Evolutionary conservation across 2,888 invertebrate genomes (phyloP), one percentile per base, ranked within the genome.

Genomic region (Protonemura montana): DNA sequence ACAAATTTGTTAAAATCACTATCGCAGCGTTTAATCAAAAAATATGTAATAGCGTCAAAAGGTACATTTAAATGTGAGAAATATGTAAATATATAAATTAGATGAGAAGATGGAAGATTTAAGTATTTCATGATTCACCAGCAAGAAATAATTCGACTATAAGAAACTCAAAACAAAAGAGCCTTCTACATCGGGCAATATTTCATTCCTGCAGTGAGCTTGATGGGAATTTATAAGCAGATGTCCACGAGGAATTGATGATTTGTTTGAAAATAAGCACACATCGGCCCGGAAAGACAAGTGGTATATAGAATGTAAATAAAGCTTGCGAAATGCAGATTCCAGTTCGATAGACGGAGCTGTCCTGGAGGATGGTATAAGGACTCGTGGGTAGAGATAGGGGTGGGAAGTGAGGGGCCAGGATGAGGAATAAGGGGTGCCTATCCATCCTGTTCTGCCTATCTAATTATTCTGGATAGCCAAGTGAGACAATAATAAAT

Each of bases 401-500:
- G 82, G 28, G 80, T 25, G 26, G n/a, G 16, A 41, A 10, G 42
- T 3, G 82, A 82, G 82, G 35, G 21, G 85, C 13, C 6, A 30
- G 82, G 30, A 78, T 26, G 76, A 28, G 78, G 21, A 28, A 26
- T 35, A 30, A 0, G 30, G 29, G 83, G 21, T n/a, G n/a, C 76
- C 29, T 42, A 30, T 41, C 76, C 85, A 10, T 41, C 78, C 28
- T 28, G 27, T 28, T 25, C 78, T 78, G 78, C 78, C 78, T 21
- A 41, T 41, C 87, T 87, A 87, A 87, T 87, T 87, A 87, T 86
- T 85, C 85, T 42, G 59, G 84, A 76, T 59, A 59, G 59, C 59
- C 59, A 59, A 59, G 59, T 28, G 35, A 41, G 86, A 86, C 83
- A 87, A 87, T 87, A 35, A 87, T 87, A 87, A 87, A 87, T 87